phyloP scores from a whole-genome alignment of 2,888 invertebrate species.

The Macrosiphum euphorbiae region DNA sequence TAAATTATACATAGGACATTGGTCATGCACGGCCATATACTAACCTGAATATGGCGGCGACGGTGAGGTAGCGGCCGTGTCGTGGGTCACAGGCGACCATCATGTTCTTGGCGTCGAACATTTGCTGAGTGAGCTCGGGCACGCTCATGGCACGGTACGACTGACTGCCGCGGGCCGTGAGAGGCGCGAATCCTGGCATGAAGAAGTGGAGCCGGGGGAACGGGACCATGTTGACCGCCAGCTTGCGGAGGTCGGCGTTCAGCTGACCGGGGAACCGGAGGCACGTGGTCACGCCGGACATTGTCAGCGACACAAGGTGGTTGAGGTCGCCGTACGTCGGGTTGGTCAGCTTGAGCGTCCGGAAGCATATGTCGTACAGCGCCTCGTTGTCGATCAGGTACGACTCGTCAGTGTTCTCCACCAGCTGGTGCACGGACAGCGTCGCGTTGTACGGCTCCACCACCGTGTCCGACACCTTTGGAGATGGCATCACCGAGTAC shows the following conservation, averaged over 20 bases:
- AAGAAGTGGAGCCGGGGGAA: conserved; percentile 76
- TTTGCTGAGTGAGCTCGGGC: conserved; percentile 73
- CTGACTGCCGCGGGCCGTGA: conserved; percentile 73
- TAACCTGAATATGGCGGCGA: conserved; percentile 67
- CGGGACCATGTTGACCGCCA: conserved; percentile 77
- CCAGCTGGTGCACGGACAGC: conserved; percentile 76
- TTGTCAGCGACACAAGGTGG: conserved; percentile 75
- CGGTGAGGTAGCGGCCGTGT: conserved; percentile 76
- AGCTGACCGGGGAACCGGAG: conserved; percentile 75
- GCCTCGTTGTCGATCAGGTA: conserved; percentile 78
- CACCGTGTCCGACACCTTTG: conserved; percentile 81
- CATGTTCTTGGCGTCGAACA: conserved; percentile 75
- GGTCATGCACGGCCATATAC: neutral
- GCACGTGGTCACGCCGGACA: conserved; percentile 75
- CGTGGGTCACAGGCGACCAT: conserved; percentile 75
- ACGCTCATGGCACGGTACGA: conserved; percentile 73
- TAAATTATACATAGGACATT: neutral
- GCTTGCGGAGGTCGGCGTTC: conserved; percentile 75
- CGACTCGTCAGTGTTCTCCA: conserved; percentile 77
- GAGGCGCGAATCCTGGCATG: conserved; percentile 76
- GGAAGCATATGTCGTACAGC: conserved; percentile 78
- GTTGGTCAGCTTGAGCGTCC: conserved; percentile 76
- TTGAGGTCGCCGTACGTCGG: conserved; percentile 80
- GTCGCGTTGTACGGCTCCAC: conserved; percentile 79
- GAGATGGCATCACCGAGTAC: conserved; percentile 86